Base-by-base conservation (phyloP, 2,888 invertebrate species). In the Hypena proboscidalis region DNA sequence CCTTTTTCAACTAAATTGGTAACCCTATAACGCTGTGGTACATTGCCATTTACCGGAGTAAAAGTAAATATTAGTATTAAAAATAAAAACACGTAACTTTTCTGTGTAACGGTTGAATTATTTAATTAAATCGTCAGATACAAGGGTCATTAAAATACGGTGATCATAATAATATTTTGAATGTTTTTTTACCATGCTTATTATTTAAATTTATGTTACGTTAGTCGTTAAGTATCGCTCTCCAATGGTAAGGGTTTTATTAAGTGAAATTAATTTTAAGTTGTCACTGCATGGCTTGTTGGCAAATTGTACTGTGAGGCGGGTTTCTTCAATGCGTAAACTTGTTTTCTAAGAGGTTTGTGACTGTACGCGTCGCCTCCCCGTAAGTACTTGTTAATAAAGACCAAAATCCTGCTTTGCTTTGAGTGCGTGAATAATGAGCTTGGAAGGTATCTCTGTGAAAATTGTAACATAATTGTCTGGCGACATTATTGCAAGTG, bases 241-340 rank as follows among this genome's bases (percentile, higher is more conserved):
- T 36, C 22, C 43, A 44, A 45, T 54, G 30, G 57, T 54, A 46
- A 20, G 37, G 50, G 44, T 21, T 33, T 21, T n/a, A n/a, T n/a
- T 38, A 51, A 58, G 47, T 43, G 35, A 52, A 59, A 69, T 65
- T 67, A 65, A 63, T 58, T 61, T 61, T 43, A 53, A 58, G 58
- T 60, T 60, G 60, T 56, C 67, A 55, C 54, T 61, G 57, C 58
- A 65, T 51, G 55, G 58, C 53, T 63, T 65, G 65, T 59, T 56
- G 44, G 49, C 51, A 57, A 57, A 66, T 70, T 66, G 58, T 54
- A 59, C 51, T 51, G 36, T 25, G 36, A 52, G 56, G 48, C 39
- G 34, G 45, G 44, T 54, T 47, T 47, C 56, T 54, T 46, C 43
- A 53, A 56, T 55, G 60, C 61, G 43, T 60, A 51, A 67, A 62